These are phyloP conservation scores for Himantopus leucocephalus DNA, from an alignment of 2,113 vertebrate genomes.

Conservation along the genomic window DNA sequence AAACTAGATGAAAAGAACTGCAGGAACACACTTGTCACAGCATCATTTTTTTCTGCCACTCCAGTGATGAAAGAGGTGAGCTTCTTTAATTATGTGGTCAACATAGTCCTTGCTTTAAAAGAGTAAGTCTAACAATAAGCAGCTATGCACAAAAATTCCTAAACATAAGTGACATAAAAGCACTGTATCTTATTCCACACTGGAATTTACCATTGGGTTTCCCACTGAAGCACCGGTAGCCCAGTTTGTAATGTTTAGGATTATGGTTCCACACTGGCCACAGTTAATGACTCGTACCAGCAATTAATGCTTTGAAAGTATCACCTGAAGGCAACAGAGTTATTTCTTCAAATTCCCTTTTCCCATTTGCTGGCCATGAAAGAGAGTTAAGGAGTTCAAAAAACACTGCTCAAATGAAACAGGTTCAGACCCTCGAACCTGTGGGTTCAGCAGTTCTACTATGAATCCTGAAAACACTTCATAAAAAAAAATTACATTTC, in stretches of 20 bases:
- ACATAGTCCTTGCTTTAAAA: neutral
- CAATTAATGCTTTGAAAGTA: conserved; percentile 1
- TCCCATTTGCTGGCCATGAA: neutral
- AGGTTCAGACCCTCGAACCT: neutral
- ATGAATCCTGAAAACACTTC: neutral
- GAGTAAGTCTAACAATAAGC: neutral
- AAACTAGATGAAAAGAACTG: neutral
- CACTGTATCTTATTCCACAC: neutral
- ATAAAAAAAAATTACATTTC: neutral
- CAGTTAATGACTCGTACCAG: neutral
- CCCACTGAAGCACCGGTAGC: neutral
- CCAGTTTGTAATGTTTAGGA: neutral
- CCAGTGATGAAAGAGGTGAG: neutral
- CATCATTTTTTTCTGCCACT: neutral
- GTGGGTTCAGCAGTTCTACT: neutral
- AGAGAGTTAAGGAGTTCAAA: neutral
- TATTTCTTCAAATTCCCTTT: neutral
- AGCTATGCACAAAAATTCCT: neutral
- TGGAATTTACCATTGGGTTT: neutral
- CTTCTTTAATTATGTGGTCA: neutral
- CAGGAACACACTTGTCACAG: neutral
- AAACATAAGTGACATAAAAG: neutral
- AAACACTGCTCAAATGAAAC: neutral
- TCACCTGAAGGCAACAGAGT: neutral
- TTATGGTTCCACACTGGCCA: neutral